A percentile compares a stretch with the other conserved stretches of the same genome.
Conservation (phyloP, 2,888 invertebrate genomes). For the Pseudolycoriella hygida region DNA sequence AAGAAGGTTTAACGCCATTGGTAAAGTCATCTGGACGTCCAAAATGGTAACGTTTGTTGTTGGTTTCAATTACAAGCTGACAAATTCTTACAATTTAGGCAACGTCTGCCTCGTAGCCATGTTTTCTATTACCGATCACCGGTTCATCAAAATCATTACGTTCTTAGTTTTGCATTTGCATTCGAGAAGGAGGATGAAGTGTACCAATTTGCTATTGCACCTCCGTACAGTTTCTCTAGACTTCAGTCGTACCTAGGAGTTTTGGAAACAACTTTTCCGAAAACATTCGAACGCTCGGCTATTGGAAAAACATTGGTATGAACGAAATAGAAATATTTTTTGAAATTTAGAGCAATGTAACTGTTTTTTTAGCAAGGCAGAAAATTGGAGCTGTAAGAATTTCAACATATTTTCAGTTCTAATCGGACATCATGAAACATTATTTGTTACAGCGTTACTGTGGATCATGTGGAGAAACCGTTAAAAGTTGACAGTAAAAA, state of each 20-base stretch:
- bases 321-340: conserved; percentile 11
- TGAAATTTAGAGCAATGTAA: conserved; percentile 19
- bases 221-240: conserved; percentile 89
- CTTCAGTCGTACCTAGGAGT: conserved; percentile 68
- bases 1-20: conserved; percentile 81
- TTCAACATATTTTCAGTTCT: too few species aligned
- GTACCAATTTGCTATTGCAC: conserved; percentile 86
- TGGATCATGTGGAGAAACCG: conserved; percentile 34
- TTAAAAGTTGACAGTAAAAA: conserved; percentile 32
- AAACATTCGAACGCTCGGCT: conserved; percentile 49
- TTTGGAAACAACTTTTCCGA: conserved; percentile 42
- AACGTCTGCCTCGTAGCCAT: conserved; percentile 58
- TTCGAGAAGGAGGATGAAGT: conserved; percentile 91
- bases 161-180: conserved; percentile 83
- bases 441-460: conserved; percentile 44
- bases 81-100: conserved; percentile 17
- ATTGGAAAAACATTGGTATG: conserved; percentile 45
- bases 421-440: too few species aligned
- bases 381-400: conserved; percentile 53
- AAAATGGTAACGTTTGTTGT: conserved; percentile 61
- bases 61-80: too few species aligned
- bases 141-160: conserved; percentile 76
- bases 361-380: conserved; percentile 69
- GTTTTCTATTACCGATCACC: conserved; percentile 87
- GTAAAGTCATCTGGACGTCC: conserved; percentile 80